Evolutionary conservation across 2,113 vertebrate species (phyloP).

Genomic region (Heteronetta atricapilla): DNA sequence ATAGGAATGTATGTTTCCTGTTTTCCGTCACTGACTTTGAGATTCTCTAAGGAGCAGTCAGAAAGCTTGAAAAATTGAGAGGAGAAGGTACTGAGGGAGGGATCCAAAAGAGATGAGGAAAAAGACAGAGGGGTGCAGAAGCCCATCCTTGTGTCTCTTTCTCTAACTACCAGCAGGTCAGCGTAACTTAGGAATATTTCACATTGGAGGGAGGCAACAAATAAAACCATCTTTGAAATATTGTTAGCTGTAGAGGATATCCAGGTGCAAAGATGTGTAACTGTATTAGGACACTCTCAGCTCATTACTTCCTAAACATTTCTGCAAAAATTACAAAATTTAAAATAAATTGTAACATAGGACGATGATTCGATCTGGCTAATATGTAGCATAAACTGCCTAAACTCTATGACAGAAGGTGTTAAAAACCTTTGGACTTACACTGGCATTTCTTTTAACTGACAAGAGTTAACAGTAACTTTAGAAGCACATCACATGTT

Average conservation of each 20-base stretch:
- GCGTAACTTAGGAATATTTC: not conserved
- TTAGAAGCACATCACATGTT: too few species aligned
- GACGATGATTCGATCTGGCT: not conserved
- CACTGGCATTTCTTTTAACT: not conserved
- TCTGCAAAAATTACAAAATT: not conserved
- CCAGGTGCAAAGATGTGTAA: not conserved
- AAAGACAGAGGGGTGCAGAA: not conserved
- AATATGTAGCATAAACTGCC: not conserved
- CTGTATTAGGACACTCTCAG: not conserved
- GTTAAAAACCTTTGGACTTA: not conserved
- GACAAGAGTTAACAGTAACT: not conserved
- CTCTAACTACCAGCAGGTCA: not conserved
- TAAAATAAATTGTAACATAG: not conserved
- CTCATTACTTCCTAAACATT: not conserved
- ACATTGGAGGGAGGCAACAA: not conserved
- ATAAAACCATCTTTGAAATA: not conserved
- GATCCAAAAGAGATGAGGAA: not conserved
- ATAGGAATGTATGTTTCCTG: conserved; percentile 19
- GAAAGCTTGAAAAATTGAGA: not conserved
- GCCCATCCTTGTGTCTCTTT: not conserved
- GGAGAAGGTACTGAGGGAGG: not conserved
- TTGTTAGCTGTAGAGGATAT: not conserved
- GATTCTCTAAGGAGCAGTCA: not conserved
- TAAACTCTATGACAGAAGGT: not conserved
- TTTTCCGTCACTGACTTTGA: not conserved